These are phyloP conservation scores for Drosophila subsilvestris DNA, from an alignment of 2,888 invertebrate genomes.

Conservation along the genomic window DNA sequence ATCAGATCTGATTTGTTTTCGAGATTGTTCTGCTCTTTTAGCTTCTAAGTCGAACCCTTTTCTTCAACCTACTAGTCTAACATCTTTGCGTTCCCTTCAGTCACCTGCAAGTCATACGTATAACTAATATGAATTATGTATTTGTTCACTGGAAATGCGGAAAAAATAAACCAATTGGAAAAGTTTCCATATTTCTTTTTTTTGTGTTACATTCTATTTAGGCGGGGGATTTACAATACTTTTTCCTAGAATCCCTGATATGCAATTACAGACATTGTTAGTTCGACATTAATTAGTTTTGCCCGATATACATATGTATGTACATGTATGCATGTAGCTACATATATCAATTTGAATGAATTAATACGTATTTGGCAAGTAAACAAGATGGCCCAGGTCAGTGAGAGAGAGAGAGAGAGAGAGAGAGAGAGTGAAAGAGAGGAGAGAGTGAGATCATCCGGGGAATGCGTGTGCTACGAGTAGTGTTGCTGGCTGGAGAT, in stretches of 20 bases:
- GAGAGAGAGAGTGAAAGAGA: too few species aligned
- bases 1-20: neutral
- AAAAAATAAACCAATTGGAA: slow-evolving; percentile 35
- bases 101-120: too few species aligned
- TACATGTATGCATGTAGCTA: too few species aligned
- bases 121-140: neutral
- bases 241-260: slow-evolving; percentile 25
- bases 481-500: slow-evolving; percentile 8
- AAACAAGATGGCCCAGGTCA: neutral
- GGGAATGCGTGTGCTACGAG: neutral
- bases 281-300: slow-evolving; percentile 13
- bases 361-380: neutral
- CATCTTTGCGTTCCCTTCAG: neutral
- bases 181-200: neutral
- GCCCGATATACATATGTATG: slow-evolving; percentile 5
- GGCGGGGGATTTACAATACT: slow-evolving; percentile 6
- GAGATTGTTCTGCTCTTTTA: neutral
- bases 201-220: slow-evolving; percentile 1
- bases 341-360: neutral
- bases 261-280: slow-evolving; percentile 11
- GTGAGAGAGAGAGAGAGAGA: slow-evolving; percentile 2
- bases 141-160: neutral
- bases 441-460: too few species aligned
- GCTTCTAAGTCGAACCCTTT: neutral
- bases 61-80: neutral